Evolutionary conservation across 2,888 invertebrate genomes (phyloP), one percentile per base, ranked within the genome.

Genomic region (Cetonia aurata): DNA sequence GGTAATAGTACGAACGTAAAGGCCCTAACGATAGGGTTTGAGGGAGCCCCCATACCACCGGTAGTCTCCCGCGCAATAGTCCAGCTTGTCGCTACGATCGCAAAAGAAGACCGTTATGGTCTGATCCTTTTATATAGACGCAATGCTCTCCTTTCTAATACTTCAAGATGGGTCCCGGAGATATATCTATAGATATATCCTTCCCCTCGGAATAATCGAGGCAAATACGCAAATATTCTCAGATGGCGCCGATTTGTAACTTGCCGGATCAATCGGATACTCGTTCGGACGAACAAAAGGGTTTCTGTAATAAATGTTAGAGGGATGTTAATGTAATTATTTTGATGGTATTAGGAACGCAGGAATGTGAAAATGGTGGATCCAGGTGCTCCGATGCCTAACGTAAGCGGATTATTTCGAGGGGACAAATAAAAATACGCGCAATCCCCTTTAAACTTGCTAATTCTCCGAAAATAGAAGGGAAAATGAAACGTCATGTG

Each of bases 1-100:
- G n/a, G 67, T 68, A 71, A 71, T 71, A 71, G 62, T 50, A 53
- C 71, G 60, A 12, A 41, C 44, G 19, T 60, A 65, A 69, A 71
- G 41, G 62, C 53, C 65, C 55, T 71, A 71, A 71, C 71, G 71
- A 71, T 65, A 69, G 52, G 65, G 25, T 25, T 25, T 4, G 25
- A 25, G 25, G 25, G 25, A 4, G 71, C 55, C 62, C 37, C 59
- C 59, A 25, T 31, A n/a, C 25, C 25, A 33, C 31, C 33, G 15
- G 25, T 46, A 46, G n/a, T 41, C n/a, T 44, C 46, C 41, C 12
- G 41, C 15, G 17, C 42, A 44, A 59, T 41, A 19, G 13, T n/a
- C 37, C n/a, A 37, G 0, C 12, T 9, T 4, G 57, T 60, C 60
- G 9, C 60, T 60, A 13, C 6, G 25, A 17, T 60, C 46, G 46